Base-by-base conservation (phyloP, 2,113 vertebrate species). In the Probosciger aterrimus region DNA sequence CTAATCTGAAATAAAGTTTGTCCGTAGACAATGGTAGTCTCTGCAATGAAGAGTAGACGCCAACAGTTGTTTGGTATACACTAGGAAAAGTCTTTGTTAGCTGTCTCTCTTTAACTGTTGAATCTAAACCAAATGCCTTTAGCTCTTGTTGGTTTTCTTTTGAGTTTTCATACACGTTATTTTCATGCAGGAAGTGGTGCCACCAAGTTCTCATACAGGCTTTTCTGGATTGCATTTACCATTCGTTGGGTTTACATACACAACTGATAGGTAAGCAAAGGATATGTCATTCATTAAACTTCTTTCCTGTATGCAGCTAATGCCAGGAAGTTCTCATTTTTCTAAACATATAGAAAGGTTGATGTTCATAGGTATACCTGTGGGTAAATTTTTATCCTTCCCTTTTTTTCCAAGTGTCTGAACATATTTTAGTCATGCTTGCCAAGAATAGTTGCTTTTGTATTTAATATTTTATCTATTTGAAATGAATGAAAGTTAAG, bases 221-320 rank as follows among this genome's bases (percentile, higher is more conserved):
- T 99, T 99, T 95, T 99, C 98, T 27, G 99, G 99, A 43, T 97
- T 99, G 88, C 99, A 99, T 92, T 97, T 99, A 74, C 99, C 99
- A 1, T 99, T 99, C 2, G 98, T 99, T 16, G 99, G 99, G 68
- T 99, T 99, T 96, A 99, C 99, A 2, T 99, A 99, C 96, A 99
- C 99, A 77, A 99, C 99, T 5, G 98, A 98, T 68, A 99, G 98
- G 97, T 97, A 96, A 91, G 96, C 62, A 83, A 52, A 82, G 41
- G 31, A 43, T 67, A 43, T 33, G 6, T 55, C 86, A 7, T 43
- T 84, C 24, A 5, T 78, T 90, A 43, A 77, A 53, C 18, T 67
- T 68, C 9, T 76, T 79, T 95, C 55, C 22, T 23, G 88, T 75
- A 75, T 71, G 53, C 44, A 81, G 33, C 44, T 82, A 8, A 43